Base-by-base conservation (phyloP, 1,140 invertebrate species). In the Monochamus saltuarius region DNA sequence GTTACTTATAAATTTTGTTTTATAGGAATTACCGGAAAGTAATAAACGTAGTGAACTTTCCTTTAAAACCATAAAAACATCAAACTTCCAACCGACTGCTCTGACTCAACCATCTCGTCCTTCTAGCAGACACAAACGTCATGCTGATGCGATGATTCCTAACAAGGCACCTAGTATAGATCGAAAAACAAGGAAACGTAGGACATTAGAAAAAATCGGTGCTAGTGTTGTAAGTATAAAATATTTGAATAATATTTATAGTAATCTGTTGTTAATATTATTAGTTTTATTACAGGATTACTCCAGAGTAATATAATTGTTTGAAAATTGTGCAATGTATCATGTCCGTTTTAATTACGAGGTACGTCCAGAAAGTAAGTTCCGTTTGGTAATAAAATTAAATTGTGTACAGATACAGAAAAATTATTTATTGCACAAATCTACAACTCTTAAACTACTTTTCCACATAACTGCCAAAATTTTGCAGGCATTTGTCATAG, bases 161-260 rank as follows among this genome's bases (percentile, higher is more conserved):
- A 60, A 55, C 36, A 67, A 73, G 64, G 16, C 60, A 13, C 46
- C 42, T 37, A 64, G 56, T 40, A n/a, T 64, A 6, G 73, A 75
- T 16, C 51, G 78, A 22, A 78, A 80, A 59, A 74, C 79, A 11
- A 75, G 81, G 56, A 84, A 84, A 61, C 75, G 82, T 35, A 78
- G 79, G 8, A 83, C 80, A 53, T 75, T 77, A 3, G 82, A 83
- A 66, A 81, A 81, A 70, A 76, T 79, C 68, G 78, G 79, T n/a
- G 76, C 77, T 0, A 79, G 77, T 57, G 79, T 82, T 75, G 82
- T 83, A 75, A 82, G 81, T 75, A 35, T 7, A 2, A 29, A 29
- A 29, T 3, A 29, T n/a, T n/a, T n/a, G n/a, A n/a, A n/a, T n/a
- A n/a, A n/a, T n/a, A n/a, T 29, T 29, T 29, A 3, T 29, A 2